A percentile compares a stretch with the other conserved stretches of the same genome.
These are phyloP conservation scores for Petaurus breviceps DNA, from an alignment of 2,113 vertebrate species.

Conservation along the genomic window DNA sequence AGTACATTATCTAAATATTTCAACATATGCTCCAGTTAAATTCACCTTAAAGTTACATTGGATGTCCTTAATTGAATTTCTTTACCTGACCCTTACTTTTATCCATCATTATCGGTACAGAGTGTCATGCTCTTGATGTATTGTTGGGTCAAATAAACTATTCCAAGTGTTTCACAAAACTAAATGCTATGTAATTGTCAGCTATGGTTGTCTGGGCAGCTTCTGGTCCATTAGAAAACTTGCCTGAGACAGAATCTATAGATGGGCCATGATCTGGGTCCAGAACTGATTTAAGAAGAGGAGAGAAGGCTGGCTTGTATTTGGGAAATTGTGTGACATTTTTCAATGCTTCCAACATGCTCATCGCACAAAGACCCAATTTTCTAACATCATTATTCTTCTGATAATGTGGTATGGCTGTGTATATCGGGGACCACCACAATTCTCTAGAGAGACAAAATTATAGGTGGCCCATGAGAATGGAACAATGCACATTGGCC, in stretches of 20 bases:
- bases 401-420: background rate
- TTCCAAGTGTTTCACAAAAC: background rate
- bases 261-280: background rate
- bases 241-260: background rate
- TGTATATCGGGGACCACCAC: background rate
- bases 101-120: background rate
- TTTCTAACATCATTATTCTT: background rate
- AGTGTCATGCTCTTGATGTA: background rate
- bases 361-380: background rate
- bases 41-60: conserved; percentile 14
- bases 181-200: background rate
- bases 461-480: background rate
- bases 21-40: conserved; percentile 14
- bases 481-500: background rate
- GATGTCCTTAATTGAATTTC: conserved; percentile 36
- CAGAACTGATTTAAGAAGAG: background rate
- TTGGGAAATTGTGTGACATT: background rate
- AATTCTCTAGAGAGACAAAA: background rate
- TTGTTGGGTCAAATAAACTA: background rate
- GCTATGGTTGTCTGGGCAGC: background rate
- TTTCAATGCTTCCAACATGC: background rate
- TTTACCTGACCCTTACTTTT: conserved; percentile 7
- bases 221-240: background rate
- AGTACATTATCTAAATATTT: conserved; percentile 58
- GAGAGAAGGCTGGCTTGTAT: background rate